Evolutionary conservation across 1,140 invertebrate genomes (phyloP).

Genomic region (Trichomalopsis sarcophagae): DNA sequence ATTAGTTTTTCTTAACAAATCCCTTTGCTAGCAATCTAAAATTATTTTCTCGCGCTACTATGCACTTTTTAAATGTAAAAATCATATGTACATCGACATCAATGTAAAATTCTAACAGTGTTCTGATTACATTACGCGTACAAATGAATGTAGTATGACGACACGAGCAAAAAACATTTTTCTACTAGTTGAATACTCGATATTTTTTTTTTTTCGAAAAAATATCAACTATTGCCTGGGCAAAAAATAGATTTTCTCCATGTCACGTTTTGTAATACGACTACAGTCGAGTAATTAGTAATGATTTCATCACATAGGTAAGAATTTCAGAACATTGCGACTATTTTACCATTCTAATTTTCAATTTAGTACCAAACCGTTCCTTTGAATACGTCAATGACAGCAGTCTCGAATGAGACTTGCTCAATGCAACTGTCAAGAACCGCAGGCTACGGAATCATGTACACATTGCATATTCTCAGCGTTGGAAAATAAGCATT

Average conservation of each 20-base stretch:
- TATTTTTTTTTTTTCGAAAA: neutral
- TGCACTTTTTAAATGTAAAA: slow-evolving; percentile 22
- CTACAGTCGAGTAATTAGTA: slow-evolving; percentile 15
- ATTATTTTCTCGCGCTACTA: slow-evolving; percentile 18
- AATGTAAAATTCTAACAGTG: slow-evolving; percentile 35
- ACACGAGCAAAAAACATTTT: neutral
- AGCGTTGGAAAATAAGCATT: slow-evolving; percentile 2
- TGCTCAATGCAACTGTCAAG: slow-evolving; percentile 39
- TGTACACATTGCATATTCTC: neutral
- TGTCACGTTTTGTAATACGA: neutral
- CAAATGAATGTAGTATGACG: slow-evolving; percentile 10
- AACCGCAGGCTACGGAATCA: slow-evolving; percentile 14
- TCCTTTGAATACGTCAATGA: slow-evolving; percentile 15
- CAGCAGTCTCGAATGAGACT: slow-evolving; percentile 45
- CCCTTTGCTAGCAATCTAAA: slow-evolving; percentile 35
- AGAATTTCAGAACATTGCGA: slow-evolving; percentile 25
- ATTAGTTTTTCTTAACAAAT: slow-evolving; percentile 25
- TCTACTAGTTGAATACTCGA: neutral
- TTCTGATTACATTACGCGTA: slow-evolving; percentile 35
- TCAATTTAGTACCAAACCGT: slow-evolving; percentile 6
- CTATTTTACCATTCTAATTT: neutral
- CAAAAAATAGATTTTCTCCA: neutral
- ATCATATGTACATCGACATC: slow-evolving; percentile 13
- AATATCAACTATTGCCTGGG: too few species aligned
- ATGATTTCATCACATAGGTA: neutral